Conservation (phyloP, 2,113 vertebrate species). For the Centrocercus urophasianus region DNA sequence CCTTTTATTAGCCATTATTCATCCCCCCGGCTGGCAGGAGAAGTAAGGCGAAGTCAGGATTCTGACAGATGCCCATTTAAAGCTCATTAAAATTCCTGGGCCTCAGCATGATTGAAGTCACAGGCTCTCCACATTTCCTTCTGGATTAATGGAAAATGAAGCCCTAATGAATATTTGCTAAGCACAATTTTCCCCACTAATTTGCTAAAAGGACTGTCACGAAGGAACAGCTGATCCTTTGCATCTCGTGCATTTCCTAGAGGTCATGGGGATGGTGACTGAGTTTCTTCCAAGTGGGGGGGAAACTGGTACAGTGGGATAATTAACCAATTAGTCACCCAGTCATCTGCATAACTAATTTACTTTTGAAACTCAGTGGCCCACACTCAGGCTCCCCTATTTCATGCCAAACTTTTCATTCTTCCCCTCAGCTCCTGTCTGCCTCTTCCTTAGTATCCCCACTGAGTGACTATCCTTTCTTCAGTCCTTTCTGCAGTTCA, state of each 20-base stretch:
- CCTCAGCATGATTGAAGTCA: conserved; percentile 75
- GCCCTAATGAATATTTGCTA: conserved; percentile 77
- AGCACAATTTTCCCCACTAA: conserved; percentile 73
- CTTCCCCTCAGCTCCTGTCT: not conserved
- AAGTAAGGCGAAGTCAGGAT: conserved; percentile 68
- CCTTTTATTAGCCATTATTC: conserved; percentile 75
- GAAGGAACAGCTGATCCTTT: conserved; percentile 67
- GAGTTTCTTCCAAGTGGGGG: conserved; percentile 31
- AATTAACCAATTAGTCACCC: conserved; percentile 65
- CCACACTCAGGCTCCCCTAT: conserved; percentile 28
- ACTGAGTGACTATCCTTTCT: not conserved
- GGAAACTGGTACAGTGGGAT: conserved; percentile 1
- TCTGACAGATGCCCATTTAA: conserved; percentile 81
- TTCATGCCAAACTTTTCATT: conserved; percentile 45
- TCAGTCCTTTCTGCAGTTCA: not conserved
- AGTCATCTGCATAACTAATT: conserved; percentile 58
- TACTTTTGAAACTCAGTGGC: conserved; percentile 59
- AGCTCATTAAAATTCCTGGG: conserved; percentile 79
- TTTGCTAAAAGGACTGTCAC: conserved; percentile 71
- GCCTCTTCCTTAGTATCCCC: not conserved
- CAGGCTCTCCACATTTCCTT: conserved; percentile 72
- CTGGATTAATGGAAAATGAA: conserved; percentile 79
- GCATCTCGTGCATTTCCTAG: conserved; percentile 50
- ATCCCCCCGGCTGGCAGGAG: conserved; percentile 68
- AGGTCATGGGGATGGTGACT: conserved; percentile 40